Evolutionary conservation across 2,113 vertebrate species (phyloP).

Genomic region (Rostratula benghalensis): DNA sequence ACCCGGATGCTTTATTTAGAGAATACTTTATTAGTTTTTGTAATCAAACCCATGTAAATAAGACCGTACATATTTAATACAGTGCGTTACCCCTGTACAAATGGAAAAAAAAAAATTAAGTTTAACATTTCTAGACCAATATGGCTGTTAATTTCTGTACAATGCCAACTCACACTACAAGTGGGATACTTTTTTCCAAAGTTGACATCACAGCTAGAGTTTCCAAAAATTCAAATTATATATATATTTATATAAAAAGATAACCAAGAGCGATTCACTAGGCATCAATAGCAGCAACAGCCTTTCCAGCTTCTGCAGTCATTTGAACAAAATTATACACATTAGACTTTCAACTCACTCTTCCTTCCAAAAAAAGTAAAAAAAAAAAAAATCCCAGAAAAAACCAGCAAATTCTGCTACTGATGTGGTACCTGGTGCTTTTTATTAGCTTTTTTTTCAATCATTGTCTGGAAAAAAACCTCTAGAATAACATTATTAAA

Average conservation of each 20-base stretch:
- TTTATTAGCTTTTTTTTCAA: constrained; percentile 74
- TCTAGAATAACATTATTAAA: constrained; percentile 80
- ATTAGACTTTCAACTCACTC: constrained; percentile 72
- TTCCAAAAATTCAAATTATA: constrained; percentile 82
- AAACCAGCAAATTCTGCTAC: constrained; percentile 75
- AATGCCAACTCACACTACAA: constrained; percentile 83
- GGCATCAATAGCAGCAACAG: constrained; percentile 80
- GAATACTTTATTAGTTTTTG: constrained; percentile 99
- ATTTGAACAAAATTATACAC: constrained; percentile 80
- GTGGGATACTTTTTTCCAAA: constrained; percentile 80
- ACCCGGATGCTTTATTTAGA: constrained; percentile 78
- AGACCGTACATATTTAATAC: constrained; percentile 99
- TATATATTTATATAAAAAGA: constrained; percentile 86
- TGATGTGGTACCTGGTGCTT: constrained; percentile 76
- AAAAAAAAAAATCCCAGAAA: constrained; percentile 51
- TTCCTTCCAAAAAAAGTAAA: constrained; percentile 53
- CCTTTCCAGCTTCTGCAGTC: constrained; percentile 79
- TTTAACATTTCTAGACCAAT: constrained; percentile 84
- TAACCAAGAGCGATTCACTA: constrained; percentile 78
- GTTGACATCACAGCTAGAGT: constrained; percentile 83
- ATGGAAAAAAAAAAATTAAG: constrained; percentile 89
- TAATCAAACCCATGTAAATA: constrained; percentile 99
- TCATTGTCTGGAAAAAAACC: constrained; percentile 76
- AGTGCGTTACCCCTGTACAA: constrained; percentile 99
- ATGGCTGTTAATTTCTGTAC: constrained; percentile 88